Evolutionary conservation across 2,888 invertebrate species (phyloP).

Genomic region (Uloborus plumipes): DNA sequence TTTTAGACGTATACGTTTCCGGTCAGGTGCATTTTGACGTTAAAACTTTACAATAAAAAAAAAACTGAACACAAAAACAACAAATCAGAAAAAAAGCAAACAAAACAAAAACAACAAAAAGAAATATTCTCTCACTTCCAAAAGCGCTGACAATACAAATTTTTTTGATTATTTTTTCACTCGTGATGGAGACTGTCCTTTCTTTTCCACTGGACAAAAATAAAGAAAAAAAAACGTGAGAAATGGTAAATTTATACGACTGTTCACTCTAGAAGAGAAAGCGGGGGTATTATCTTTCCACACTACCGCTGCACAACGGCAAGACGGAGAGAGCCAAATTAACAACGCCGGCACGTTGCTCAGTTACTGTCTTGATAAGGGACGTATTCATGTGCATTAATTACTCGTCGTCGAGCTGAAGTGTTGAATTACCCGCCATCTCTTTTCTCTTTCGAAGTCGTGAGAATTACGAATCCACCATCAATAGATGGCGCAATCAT

Average conservation of each 20-base stretch:
- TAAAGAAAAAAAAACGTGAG: slow-evolving; percentile 37
- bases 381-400: slow-evolving; percentile 3
- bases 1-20: no score
- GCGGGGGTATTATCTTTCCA: slow-evolving; percentile 43
- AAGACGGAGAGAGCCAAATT: no score
- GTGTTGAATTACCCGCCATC: background rate
- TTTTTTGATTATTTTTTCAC: slow-evolving; percentile 4
- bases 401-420: background rate
- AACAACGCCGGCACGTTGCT: no score
- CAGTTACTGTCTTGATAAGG: background rate
- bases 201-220: slow-evolving; percentile 16
- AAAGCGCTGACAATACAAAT: slow-evolving; percentile 9
- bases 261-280: slow-evolving; percentile 42
- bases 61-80: no score
- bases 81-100: no score
- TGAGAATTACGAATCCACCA: background rate
- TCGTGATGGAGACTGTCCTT: background rate
- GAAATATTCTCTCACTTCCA: no score
- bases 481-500: slow-evolving; percentile 14
- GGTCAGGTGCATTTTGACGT: no score
- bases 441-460: no score
- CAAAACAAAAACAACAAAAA: no score
- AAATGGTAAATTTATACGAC: slow-evolving; percentile 62
- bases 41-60: no score
- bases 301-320: slow-evolving; percentile 34